Base-by-base conservation (phyloP, 2,113 vertebrate species). In the Solenodon paradoxus region DNA sequence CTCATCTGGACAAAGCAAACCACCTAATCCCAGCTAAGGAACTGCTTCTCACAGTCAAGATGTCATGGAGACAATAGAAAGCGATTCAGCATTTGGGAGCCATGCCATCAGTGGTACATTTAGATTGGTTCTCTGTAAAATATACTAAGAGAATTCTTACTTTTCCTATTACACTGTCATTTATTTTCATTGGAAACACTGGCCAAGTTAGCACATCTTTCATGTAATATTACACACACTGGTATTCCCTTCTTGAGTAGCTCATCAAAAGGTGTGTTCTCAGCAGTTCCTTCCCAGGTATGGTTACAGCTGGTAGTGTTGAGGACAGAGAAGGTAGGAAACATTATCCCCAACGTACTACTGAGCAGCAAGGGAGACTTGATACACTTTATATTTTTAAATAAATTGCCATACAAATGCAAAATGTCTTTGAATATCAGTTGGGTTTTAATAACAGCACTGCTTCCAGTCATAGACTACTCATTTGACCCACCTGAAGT, bases 361-460 rank as follows among this genome's bases (percentile, higher is more conserved):
- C 80, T 87, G 88, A 97, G 93, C 92, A 95, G 85, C 93, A 96
- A 93, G 91, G 57, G 74, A 84, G 95, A 97, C 97, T 93, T 26
- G 51, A 64, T 5, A 1, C 0, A 0, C 95, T 98, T 97, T 96
- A 90, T 69, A 40, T 94, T 97, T 97, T 91, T 97, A 97, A 98
- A 96, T 94, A 97, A 98, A 81, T 96, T 98, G 94, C 75, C 95
- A 97, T 96, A 88, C 95, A 97, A 96, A 97, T 94, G 93, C 88
- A 96, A 97, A 97, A 97, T 93, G 74, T 90, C 59, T 96, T 94
- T 96, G 80, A 95, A 95, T 97, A 97, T 97, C 95, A 97, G 78
- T 45, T 84, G 88, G 47, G 89, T 97, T 97, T 97, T 97, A 93
- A 95, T 95, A 94, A 97, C 98, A 98, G 92, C 77, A 87, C 55